Evolutionary conservation across 1,140 invertebrate genomes (phyloP).

Genomic region (Euglossa dilemma): DNA sequence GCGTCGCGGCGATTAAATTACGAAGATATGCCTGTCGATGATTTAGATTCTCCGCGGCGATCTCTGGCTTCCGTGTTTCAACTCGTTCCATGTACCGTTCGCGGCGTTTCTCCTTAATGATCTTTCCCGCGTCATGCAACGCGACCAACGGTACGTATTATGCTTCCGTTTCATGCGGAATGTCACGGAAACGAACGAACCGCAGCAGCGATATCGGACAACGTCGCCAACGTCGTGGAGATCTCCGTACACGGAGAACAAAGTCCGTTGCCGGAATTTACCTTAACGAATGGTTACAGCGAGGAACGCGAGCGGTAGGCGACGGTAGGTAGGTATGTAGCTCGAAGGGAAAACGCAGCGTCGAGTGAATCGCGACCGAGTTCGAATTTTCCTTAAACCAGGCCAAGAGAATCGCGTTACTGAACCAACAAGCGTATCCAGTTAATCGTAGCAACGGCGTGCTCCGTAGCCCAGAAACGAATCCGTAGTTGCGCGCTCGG

Average conservation of each 20-base stretch:
- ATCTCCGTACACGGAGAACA: neutral
- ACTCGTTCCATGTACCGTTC: neutral
- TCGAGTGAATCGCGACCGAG: conserved; percentile 1
- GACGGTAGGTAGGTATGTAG: too few relatives aligned
- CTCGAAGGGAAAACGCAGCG: neutral
- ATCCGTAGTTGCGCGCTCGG: conserved; percentile 29
- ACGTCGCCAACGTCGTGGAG: neutral
- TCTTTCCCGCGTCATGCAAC: neutral
- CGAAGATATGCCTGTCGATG: neutral
- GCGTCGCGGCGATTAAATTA: neutral
- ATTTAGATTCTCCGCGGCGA: neutral
- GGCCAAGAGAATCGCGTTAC: conserved; percentile 28
- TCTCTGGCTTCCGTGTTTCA: neutral
- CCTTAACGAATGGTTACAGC: neutral
- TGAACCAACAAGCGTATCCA: conserved; percentile 35
- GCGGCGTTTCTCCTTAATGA: too few relatives aligned
- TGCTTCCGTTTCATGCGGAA: neutral
- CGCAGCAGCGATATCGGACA: neutral
- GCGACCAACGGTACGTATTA: neutral
- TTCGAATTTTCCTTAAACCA: conserved; percentile 31
- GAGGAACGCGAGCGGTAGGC: too few relatives aligned
- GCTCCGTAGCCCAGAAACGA: conserved; percentile 52
- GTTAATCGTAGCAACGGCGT: conserved; percentile 53
- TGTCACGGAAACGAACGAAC: neutral
- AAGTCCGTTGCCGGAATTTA: neutral